Evolutionary conservation across 2,797 vertebrate genomes (phyloP).

Genomic region (Hafferia zeledoni): DNA sequence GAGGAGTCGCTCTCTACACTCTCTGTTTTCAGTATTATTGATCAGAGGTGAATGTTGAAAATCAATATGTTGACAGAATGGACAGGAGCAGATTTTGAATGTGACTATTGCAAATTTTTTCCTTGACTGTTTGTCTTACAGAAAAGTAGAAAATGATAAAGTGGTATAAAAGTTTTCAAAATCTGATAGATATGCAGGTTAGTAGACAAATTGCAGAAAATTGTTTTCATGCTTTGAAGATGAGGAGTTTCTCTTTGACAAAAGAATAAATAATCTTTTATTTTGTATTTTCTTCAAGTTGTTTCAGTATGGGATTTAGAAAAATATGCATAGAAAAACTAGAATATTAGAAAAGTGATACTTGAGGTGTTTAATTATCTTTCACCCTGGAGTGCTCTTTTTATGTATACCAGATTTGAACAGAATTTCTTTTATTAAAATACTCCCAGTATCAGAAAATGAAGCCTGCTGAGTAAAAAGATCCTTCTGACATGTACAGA

Average conservation of each 20-base stretch:
- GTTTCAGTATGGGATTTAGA: background rate
- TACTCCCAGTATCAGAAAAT: background rate
- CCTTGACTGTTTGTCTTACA: background rate
- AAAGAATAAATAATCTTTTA: slow-evolving; percentile 22
- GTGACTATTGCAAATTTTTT: background rate
- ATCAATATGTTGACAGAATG: background rate
- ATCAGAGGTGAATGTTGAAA: background rate
- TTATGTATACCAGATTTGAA: slow-evolving; percentile 20
- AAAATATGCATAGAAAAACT: background rate
- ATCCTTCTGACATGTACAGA: background rate
- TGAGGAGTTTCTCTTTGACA: slow-evolving; percentile 1
- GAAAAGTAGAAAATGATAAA: background rate
- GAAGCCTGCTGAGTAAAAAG: slow-evolving; percentile 55
- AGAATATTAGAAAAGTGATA: slow-evolving; percentile 1
- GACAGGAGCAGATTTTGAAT: background rate
- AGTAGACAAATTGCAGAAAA: background rate
- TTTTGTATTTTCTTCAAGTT: slow-evolving; percentile 18
- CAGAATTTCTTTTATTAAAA: background rate
- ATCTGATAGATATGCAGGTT: background rate
- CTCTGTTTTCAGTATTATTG: background rate
- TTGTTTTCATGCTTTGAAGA: background rate
- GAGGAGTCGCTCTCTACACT: background rate
- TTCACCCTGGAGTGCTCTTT: background rate
- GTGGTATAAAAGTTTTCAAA: slow-evolving; percentile 10
- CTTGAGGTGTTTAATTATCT: slow-evolving; percentile 41